Percentiles rank a stretch among this genome's conserved stretches.
phyloP scores from a whole-genome alignment of 2,888 invertebrate genomes.

The Poecilus cupreus region DNA sequence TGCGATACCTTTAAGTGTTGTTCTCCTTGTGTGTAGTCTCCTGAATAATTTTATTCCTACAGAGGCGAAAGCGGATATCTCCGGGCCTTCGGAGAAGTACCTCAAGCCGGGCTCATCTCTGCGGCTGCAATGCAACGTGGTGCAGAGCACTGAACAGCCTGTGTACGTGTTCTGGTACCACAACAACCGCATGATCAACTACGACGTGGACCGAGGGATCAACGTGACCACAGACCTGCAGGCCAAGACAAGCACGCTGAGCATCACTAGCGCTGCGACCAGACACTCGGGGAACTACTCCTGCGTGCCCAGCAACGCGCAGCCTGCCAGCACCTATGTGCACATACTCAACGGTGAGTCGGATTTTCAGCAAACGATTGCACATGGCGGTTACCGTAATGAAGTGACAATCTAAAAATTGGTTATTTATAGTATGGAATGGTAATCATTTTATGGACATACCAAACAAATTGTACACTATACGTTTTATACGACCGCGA shows the following conservation, averaged over 20 bases:
- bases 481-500: too few relatives aligned
- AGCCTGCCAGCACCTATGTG: constrained; percentile 90
- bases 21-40: background rate
- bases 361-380: background rate
- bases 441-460: too few relatives aligned
- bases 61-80: constrained; percentile 92
- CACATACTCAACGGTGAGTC: constrained; percentile 91
- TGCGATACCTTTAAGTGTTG: background rate
- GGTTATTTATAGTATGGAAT: too few relatives aligned
- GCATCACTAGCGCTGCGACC: constrained; percentile 76
- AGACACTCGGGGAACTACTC: constrained; percentile 92
- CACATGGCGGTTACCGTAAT: too few relatives aligned
- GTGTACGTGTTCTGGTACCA: constrained; percentile 92
- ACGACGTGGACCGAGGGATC: constrained; percentile 89
- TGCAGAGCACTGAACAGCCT: constrained; percentile 89
- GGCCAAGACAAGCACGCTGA: constrained; percentile 81
- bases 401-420: too few relatives aligned
- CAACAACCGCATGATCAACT: constrained; percentile 94
- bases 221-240: constrained; percentile 88
- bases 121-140: constrained; percentile 86
- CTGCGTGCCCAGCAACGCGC: constrained; percentile 91
- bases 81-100: constrained; percentile 89
- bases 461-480: too few relatives aligned
- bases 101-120: constrained; percentile 90
- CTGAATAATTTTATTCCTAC: constrained; percentile 67